phyloP scores from a whole-genome alignment of 2,888 invertebrate genomes.

The Chrysotoxum bicinctum region DNA sequence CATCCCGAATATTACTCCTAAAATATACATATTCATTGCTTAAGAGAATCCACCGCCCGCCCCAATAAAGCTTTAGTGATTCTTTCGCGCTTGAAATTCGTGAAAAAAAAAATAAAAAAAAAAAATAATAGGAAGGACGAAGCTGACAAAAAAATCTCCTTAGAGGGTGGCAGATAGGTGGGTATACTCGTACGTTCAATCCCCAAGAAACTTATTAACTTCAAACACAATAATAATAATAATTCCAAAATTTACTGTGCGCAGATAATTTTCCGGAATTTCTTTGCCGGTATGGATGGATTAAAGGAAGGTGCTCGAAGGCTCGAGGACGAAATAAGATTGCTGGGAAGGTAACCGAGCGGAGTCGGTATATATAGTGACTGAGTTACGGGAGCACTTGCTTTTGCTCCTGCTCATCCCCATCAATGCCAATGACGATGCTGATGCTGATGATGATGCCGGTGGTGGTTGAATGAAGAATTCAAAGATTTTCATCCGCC shows the following conservation, averaged over 20 bases:
- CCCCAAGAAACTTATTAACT: conserved; percentile 70
- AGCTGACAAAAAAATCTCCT: conserved; percentile 15
- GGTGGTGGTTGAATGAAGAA: conserved; percentile 66
- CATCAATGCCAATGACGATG: conserved; percentile 53
- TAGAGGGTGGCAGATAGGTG: conserved; percentile 15
- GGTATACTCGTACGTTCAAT: background rate
- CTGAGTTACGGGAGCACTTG: conserved; percentile 39
- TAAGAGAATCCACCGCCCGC: conserved; percentile 16
- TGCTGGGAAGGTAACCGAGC: conserved; percentile 21
- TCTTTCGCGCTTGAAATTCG: conserved; percentile 61
- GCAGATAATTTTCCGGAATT: conserved; percentile 72
- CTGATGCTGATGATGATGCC: conserved; percentile 23
- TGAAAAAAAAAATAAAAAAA: background rate
- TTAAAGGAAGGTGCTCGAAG: background rate
- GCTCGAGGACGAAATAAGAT: conserved; percentile 24
- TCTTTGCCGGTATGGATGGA: conserved; percentile 7
- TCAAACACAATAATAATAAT: conserved; percentile 73
- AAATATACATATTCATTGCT: conserved; percentile 28
- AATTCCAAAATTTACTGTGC: conserved; percentile 70
- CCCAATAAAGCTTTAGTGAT: conserved; percentile 43
- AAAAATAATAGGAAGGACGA: conserved; percentile 6
- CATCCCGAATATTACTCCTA: conserved; percentile 20
- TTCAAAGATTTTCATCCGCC: conserved; percentile 50
- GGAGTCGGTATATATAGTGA: conserved; percentile 23
- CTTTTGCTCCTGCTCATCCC: conserved; percentile 15